Evolutionary conservation across 1,140 invertebrate genomes (phyloP), one percentile per base, ranked within the genome.

Genomic region (Zaprionus ghesquierei): DNA sequence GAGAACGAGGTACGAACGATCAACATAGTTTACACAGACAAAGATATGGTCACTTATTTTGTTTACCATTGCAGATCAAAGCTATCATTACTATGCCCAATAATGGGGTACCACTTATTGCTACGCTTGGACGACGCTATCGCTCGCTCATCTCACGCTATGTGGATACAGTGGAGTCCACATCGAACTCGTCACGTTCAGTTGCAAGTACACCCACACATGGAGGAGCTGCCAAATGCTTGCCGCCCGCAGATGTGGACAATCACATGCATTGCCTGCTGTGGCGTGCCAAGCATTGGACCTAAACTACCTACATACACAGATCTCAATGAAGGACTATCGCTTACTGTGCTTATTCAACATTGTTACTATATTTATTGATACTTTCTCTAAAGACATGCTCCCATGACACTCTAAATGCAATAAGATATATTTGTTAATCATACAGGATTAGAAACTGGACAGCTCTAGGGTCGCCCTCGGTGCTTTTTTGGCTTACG

Each of bases 121-220:
- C 95, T 1, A 97, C 96, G 1, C 94, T 98, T 63, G 97, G 97
- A 0, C 94, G 95, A 69, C 96, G 97, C 0, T 98, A 98, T 91
- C 93, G 97, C 23, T 97, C 95, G 76, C 93, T 98, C 44, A 94
- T 97, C 50, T 93, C 95, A 23, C 93, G 95, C 35, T 96, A 95
- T 70, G 94, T 95, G 5, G 95, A 96, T 69, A 92, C 92, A 1
- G 53, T 64, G 3, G 84, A 89, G 33, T 31, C 38, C 22, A 23
- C 74, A 20, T 22, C 70, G 13, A 51, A 35, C 8, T 5, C 64
- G 5, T 15, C 68, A 4, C 50, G 49, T 38, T 69, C 79, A 38
- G 63, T 79, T 22, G 74, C 75, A 3, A 76, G 69, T 79, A 75
- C 91, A 68, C 74, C 77, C 68, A 74, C 81, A 62, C 92, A 86